Evolutionary conservation across 1,140 invertebrate species (phyloP).

Genomic region (Nylanderia fulva): DNA sequence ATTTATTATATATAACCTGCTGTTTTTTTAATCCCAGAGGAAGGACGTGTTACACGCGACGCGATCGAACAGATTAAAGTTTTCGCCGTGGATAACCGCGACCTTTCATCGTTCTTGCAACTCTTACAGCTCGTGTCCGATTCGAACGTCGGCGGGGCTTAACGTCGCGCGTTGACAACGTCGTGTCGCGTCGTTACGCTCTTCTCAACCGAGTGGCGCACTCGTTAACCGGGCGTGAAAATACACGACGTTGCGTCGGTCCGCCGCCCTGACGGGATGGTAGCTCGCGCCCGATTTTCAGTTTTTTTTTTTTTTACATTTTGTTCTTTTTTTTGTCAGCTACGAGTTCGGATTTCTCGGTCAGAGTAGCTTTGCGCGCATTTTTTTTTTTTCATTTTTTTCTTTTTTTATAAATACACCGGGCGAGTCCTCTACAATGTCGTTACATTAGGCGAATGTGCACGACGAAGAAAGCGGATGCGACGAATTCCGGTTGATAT

Average conservation of each 20-base stretch:
- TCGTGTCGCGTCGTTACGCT: slow-evolving; percentile 53
- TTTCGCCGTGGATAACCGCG: background rate
- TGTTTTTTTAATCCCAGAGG: background rate
- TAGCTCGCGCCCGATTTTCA: slow-evolving; percentile 71
- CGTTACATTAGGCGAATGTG: slow-evolving; percentile 14
- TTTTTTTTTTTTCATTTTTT: slow-evolving; percentile 10
- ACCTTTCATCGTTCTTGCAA: background rate
- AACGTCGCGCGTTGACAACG: slow-evolving; percentile 45
- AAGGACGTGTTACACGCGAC: background rate
- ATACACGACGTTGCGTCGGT: slow-evolving; percentile 39
- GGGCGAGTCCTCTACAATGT: background rate
- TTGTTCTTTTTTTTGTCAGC: background rate
- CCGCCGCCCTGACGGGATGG: slow-evolving; percentile 34
- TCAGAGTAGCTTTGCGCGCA: background rate
- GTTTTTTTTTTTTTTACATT: slow-evolving; percentile 72
- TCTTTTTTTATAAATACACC: slow-evolving; percentile 77
- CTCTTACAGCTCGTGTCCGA: background rate
- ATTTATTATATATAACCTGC: background rate
- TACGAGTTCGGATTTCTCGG: slow-evolving; percentile 70
- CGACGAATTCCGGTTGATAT: slow-evolving; percentile 32
- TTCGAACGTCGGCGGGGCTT: slow-evolving; percentile 13
- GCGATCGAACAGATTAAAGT: background rate
- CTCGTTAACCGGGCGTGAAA: slow-evolving; percentile 55
- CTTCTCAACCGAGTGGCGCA: slow-evolving; percentile 46
- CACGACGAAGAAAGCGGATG: background rate